Evolutionary conservation across 2,113 vertebrate species (phyloP).

Genomic region (Pipra filicauda): DNA sequence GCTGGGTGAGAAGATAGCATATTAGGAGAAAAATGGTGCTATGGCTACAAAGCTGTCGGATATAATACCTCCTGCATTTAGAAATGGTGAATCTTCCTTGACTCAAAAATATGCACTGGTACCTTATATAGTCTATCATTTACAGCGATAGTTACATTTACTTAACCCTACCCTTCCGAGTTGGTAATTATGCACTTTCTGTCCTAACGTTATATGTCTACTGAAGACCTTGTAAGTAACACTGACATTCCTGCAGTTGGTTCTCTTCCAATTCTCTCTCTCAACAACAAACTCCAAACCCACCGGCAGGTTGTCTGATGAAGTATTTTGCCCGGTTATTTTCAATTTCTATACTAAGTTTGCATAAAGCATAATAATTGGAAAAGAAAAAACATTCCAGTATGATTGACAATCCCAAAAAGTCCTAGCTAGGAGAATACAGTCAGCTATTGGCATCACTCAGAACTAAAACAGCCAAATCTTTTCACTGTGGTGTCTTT

Average conservation of each 20-base stretch:
- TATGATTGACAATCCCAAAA: not conserved
- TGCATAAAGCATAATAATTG: not conserved
- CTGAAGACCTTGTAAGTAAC: not conserved
- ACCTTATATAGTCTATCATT: not conserved
- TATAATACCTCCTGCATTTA: not conserved
- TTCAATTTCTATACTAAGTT: not conserved
- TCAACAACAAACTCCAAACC: not conserved
- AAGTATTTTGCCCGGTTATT: not conserved
- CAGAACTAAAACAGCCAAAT: not conserved
- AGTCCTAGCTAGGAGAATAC: not conserved
- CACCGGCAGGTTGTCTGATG: not conserved
- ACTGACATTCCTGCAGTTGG: not conserved
- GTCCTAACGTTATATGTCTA: not conserved
- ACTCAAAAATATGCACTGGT: not conserved
- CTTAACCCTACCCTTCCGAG: not conserved
- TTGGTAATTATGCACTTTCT: not conserved
- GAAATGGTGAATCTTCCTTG: not conserved
- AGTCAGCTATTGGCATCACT: not conserved
- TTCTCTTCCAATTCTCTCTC: not conserved
- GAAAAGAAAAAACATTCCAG: not conserved
- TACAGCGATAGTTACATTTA: not conserved
- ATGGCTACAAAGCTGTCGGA: not conserved
- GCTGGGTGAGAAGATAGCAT: not conserved
- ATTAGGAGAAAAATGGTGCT: not conserved
- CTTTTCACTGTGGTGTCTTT: not conserved